Conservation (phyloP, 2,797 vertebrate species). For the Avahi laniger region DNA sequence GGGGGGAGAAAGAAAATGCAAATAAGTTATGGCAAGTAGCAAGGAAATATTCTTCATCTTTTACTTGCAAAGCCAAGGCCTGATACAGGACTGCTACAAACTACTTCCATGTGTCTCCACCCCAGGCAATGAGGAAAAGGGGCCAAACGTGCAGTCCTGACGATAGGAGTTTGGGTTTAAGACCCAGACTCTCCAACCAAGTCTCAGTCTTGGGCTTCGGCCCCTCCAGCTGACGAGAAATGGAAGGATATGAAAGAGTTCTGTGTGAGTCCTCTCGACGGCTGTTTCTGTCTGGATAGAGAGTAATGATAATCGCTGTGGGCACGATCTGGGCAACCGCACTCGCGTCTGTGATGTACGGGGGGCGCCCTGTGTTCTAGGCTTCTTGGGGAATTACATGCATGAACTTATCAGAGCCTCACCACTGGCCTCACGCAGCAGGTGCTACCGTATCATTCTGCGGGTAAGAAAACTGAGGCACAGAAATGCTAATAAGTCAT, state of each 20-base stretch:
- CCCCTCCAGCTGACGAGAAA: constrained; percentile 7
- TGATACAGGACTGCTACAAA: constrained; percentile 36
- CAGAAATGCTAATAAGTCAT: background rate
- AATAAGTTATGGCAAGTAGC: constrained; percentile 35
- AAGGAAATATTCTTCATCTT: constrained; percentile 46
- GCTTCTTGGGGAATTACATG: background rate
- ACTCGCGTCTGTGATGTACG: background rate
- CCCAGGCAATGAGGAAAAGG: background rate
- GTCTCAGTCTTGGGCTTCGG: constrained; percentile 41
- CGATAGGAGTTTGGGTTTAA: constrained; percentile 52
- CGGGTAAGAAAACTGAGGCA: constrained; percentile 31
- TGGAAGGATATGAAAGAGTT: background rate
- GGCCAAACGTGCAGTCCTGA: constrained; percentile 48
- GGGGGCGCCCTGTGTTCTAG: background rate
- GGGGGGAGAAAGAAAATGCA: constrained; percentile 27
- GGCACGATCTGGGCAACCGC: background rate
- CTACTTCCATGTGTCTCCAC: constrained; percentile 56
- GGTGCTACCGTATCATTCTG: background rate
- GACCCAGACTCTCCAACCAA: constrained; percentile 26
- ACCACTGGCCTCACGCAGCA: background rate
- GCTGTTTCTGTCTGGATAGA: background rate
- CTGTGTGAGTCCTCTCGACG: background rate
- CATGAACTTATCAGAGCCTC: background rate
- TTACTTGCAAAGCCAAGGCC: constrained; percentile 18
- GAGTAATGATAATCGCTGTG: background rate